Base-by-base conservation (phyloP, 2,797 vertebrate genomes). In the Bradypodion pumilum region DNA sequence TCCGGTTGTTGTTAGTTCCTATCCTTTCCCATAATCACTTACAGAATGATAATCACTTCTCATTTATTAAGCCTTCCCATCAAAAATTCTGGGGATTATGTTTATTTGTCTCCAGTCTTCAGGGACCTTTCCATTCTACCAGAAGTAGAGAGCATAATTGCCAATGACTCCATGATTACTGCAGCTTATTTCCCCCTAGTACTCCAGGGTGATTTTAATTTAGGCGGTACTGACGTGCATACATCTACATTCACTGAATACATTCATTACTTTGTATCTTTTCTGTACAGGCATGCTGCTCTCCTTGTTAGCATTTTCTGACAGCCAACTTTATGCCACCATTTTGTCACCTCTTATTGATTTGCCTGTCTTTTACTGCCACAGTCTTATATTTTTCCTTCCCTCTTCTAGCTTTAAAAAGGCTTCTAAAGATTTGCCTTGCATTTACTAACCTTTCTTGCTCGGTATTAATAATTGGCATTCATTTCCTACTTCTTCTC, bases 191-290 rank as follows among this genome's bases (percentile, higher is more conserved):
- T n/a, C 7, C 37, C 65, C 44, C 63, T 37, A 35, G 8, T 46
- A 63, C 56, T 81, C 74, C 35, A 25, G 25, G 66, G 74, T 40
- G 78, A 81, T 70, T 85, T 85, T 85, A 52, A 81, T 77, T 76
- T 76, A 49, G 74, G 65, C 40, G 46, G 52, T 81, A 70, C 73
- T 63, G 78, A 37, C 49, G 40, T 70, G 42, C 56, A 81, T 70
- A n/a, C 42, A 81, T 81, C 65, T 65, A 76, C 73, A 70, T 72
- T 85, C 77, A 77, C 40, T n/a, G 73, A 76, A 85, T 69, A n/a
- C 56, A 77, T 85, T 81, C 32, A 70, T 70, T 81, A 76, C 76
- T 60, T 60, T 85, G 65, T 81, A 77, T 77, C 79, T 85, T 72
- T 63, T 52, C 49, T 68, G 27, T 27, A 40, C 84, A 85, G 84